A percentile compares a stretch with the other conserved stretches of the same genome.
These are phyloP conservation scores for Clamator glandarius DNA, from an alignment of 2,797 vertebrate genomes.

Conservation along the genomic window DNA sequence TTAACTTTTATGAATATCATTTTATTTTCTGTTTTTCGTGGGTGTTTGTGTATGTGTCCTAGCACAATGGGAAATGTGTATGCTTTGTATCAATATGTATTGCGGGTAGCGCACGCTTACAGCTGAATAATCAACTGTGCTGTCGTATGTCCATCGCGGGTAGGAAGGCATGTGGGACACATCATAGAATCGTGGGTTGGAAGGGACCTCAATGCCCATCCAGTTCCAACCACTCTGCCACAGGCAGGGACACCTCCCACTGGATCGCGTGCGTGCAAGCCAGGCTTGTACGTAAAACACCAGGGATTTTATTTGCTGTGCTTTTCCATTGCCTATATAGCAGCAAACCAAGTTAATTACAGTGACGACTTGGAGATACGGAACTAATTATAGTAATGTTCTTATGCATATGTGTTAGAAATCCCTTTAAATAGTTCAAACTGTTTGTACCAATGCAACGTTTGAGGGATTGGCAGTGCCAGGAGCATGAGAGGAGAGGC, in stretches of 20 bases:
- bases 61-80: fast-evolving
- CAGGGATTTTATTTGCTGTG: background rate
- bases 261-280: fast-evolving
- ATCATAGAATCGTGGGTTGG: too few species aligned
- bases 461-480: background rate
- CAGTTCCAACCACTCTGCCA: too few species aligned
- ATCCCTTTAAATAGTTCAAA: background rate
- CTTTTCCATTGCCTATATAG: background rate
- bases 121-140: background rate
- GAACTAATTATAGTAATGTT: background rate
- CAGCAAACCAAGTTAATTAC: background rate
- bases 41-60: background rate
- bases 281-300: fast-evolving
- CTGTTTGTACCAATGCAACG: fast-evolving
- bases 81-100: background rate
- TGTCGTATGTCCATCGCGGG: background rate
- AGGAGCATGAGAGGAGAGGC: background rate
- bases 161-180: fast-evolving
- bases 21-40: background rate
- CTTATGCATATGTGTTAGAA: background rate
- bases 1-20: fast-evolving
- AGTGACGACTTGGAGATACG: background rate
- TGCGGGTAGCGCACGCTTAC: fast-evolving
- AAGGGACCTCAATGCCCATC: too few species aligned
- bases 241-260: too few species aligned